Evolutionary conservation across 2,113 vertebrate genomes (phyloP), one percentile per base, ranked within the genome.

Genomic region (Turnix velox): DNA sequence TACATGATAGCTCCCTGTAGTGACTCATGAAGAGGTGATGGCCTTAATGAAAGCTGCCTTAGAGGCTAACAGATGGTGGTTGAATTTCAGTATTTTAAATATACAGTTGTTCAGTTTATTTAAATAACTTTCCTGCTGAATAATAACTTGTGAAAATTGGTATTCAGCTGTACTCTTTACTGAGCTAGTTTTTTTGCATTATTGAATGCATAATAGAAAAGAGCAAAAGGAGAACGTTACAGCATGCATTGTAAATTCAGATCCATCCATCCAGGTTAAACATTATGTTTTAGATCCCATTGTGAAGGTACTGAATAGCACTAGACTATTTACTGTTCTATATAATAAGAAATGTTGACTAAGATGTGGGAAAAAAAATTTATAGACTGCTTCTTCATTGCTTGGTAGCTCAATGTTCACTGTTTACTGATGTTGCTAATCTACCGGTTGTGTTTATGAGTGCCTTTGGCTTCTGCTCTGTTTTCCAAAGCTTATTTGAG

Each of bases 1-100:
- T 96, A 97, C 94, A 95, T 95, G 95, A 96, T 96, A 95, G 93
- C 89, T 95, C 95, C 96, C 96, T 63, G 89, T 93, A 78, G 96
- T 92, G 95, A 87, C 93, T 96, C 83, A 85, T 92, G 87, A 96
- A 96, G 95, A 93, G 96, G 93, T 97, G 95, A 96, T 85, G 90
- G 92, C 95, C 95, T 92, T 94, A 95, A 93, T 95, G 93, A 95
- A 95, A 94, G 67, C 93, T 94, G 95, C 94, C 94, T 97, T 87
- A 83, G 63, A 92, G 93, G 85, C 79, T 95, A 96, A 95, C 95
- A 97, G 96, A 96, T 97, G 96, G 90, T 94, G 35, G 66, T 45
- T 93, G 73, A 54, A 68, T 94, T 94, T 94, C 63, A 78, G 55
- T 84, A 39, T 93, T 96, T 93, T 90, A 84, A 87, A 90, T 68